Base-by-base conservation (phyloP, 2,113 vertebrate genomes). In the Zosterops pallidus region DNA sequence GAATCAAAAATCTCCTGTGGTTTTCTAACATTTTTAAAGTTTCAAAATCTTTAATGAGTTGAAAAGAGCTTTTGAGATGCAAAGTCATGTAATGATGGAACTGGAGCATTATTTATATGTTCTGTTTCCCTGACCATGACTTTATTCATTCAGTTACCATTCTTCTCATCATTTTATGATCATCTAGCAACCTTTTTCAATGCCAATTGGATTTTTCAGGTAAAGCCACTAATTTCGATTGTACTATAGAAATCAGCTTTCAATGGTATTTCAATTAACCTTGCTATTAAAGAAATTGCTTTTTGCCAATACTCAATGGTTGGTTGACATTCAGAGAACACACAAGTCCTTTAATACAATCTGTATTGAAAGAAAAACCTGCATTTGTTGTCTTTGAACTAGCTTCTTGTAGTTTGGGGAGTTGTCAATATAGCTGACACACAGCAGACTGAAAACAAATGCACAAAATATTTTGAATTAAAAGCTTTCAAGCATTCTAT, bases 191-290 rank as follows among this genome's bases (percentile, higher is more conserved):
- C 91, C 84, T 97, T 94, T 92, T 95, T 87, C 93, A 95, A 96
- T 95, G 93, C 91, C 96, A 96, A 96, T 95, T 95, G 94, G 96
- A 96, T 95, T 96, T 97, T 95, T 89, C 84, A 65, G 93, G 86
- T 94, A 95, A 95, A 95, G 86, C 78, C 86, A 79, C 86, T 94
- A 87, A 94, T 94, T 97, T 95, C 15, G 67, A 96, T 92, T 95
- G 89, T 91, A 78, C 84, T 77, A 35, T 72, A 90, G 86, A 94
- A 95, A 95, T 95, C 95, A 95, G 70, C 82, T 94, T 96, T 96
- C 89, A 90, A 94, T 92, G 95, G 92, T 95, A 96, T 97, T 97
- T 97, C 94, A 97, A 96, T 96, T 97, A 97, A 97, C 95, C 87
- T 95, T 95, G 94, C 95, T 95, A 94, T 97, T 96, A 97, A 95